Base-by-base conservation (phyloP, 1,140 invertebrate genomes). In the Magallana angulata region DNA sequence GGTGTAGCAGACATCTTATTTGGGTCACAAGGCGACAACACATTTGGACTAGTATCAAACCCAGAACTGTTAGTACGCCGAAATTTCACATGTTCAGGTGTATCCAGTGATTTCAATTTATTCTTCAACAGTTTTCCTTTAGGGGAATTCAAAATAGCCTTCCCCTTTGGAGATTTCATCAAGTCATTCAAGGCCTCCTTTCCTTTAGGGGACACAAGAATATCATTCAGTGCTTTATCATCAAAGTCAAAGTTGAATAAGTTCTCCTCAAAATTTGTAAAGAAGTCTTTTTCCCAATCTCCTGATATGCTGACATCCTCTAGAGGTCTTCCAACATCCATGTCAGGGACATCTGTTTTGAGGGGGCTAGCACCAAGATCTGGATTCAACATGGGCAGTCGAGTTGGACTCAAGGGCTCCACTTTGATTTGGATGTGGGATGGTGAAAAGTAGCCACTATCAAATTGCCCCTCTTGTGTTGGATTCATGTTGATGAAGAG, bases 251-350 rank as follows among this genome's bases (percentile, higher is more conserved):
- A 88, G 57, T 89, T 88, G 59, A 92, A 91, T 7, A 92, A 80
- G 82, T 92, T 91, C 60, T 91, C 91, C 85, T 92, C 89, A 89
- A 92, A 92, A 86, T 89, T 90, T 6, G 88, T 84, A 81, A 92
- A 89, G 71, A 92, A 90, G 60, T 90, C 90, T 56, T 89, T 91
- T 68, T 92, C 91, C 91, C 90, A 91, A 18, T 91, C 91, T 24
- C 90, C 89, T 58, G 85, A 86, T 24, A 91, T 85, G 14, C 82
- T 84, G 60, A 84, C 85, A 58, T 86, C 82, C n/a, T 85, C 86
- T 6, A 85, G 12, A 64, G 82, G 76, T 64, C 82, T 60, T 76
- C 58, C 48, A 57, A 82, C 80, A 83, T 85, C 64, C 48, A 87
- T 82, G n/a, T 48, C 59, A 18, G 59, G 76, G 8, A n/a, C 58